Evolutionary conservation across 2,888 invertebrate species (phyloP), one percentile per base, ranked within the genome.

Genomic region (Andrena praecox): DNA sequence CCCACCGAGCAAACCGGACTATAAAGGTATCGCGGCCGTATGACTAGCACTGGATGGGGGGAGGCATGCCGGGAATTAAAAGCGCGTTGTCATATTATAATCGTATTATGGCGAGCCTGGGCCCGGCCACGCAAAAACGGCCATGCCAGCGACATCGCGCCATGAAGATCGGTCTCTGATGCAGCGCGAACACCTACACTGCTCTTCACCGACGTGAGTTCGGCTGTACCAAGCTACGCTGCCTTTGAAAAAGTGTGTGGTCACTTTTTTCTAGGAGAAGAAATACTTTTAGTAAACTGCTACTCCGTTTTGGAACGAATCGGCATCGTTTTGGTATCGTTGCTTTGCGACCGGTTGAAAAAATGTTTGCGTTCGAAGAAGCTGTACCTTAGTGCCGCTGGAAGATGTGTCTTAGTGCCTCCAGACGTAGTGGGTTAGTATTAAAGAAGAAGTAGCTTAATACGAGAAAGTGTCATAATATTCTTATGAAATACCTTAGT

Each of bases 51-150:
- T 60, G 71, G 72, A 64, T 60, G 77, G 73, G 80, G 82, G 80
- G 87, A 85, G 83, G 89, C 92, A 92, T 90, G 91, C 87, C 85
- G 90, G 87, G 93, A 93, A 92, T 92, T 91, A 91, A 92, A 92
- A 92, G 91, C 87, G 91, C 91, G 90, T 90, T 90, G 90, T 89
- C 89, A 90, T 90, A 92, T 93, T 92, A 92, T 91, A 93, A 93
- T 92, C 87, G 91, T 90, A 89, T 92, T 93, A 92, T 93, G 92
- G 93, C 90, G 86, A 85, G 89, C 77, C 72, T 73, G 78, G 77
- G 73, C 77, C 82, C 78, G 74, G 81, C 76, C 64, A 64, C n/a
- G 78, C 83, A 84, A 83, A 89, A 87, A 85, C 83, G 52, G 64
- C 80, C 83, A 77, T 80, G 81, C 80, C 72, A 60, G 52, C 85